Conservation (phyloP, 2,888 invertebrate genomes). For the Plebejus anna region DNA sequence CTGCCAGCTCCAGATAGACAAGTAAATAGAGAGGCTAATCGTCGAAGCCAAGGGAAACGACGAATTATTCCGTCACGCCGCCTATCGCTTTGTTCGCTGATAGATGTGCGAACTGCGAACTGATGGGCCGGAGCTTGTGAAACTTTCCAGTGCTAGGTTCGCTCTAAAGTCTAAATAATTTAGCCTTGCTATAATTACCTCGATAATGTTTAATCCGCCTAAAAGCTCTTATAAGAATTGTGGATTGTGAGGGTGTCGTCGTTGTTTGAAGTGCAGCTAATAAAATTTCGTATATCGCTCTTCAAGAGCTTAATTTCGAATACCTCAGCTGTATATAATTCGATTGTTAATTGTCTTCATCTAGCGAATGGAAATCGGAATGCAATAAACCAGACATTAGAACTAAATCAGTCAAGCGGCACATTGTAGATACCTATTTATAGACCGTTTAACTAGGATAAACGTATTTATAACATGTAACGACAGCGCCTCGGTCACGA, state of each 20-base stretch:
- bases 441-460: constrained; percentile 9
- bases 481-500: constrained; percentile 44
- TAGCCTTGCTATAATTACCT: background rate
- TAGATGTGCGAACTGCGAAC: constrained; percentile 56
- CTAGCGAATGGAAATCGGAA: background rate
- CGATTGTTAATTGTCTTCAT: background rate
- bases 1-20: constrained; percentile 76
- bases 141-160: constrained; percentile 11
- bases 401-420: constrained; percentile 12
- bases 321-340: background rate
- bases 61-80: constrained; percentile 75
- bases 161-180: background rate
- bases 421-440: constrained; percentile 9
- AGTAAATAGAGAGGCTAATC: constrained; percentile 78
- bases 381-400: constrained; percentile 1
- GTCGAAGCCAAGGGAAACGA: constrained; percentile 76
- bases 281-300: background rate
- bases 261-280: background rate
- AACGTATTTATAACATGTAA: constrained; percentile 33
- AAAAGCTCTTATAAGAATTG: background rate
- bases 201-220: background rate
- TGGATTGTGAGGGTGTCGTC: background rate
- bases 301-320: background rate
- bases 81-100: constrained; percentile 71
- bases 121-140: constrained; percentile 50